phyloP scores from a whole-genome alignment of 2,113 vertebrate genomes.

The Tauraco erythrolophus region DNA sequence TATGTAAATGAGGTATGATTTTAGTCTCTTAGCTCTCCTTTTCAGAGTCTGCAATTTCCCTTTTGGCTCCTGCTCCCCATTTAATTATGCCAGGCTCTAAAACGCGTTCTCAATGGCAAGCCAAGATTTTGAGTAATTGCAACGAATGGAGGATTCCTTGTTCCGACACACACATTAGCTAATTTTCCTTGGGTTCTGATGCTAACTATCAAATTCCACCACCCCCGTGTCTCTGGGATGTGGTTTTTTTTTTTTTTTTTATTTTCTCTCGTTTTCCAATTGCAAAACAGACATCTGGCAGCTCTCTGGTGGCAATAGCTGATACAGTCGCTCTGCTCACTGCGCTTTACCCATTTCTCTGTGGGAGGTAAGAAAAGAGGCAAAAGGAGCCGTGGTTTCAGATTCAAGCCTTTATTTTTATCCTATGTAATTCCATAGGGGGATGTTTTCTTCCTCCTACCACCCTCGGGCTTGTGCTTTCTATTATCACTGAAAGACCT shows the following conservation, averaged over 20 bases:
- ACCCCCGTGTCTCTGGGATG: neutral
- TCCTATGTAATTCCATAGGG: neutral
- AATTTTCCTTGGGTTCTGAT: conserved; percentile 59
- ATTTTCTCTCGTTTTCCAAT: conserved; percentile 27
- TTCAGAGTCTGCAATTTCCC: conserved; percentile 2
- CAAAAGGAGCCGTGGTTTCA: neutral
- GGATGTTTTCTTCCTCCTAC: neutral
- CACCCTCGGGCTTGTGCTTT: neutral
- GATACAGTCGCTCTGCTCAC: neutral
- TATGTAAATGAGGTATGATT: neutral
- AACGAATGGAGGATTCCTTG: conserved; percentile 43
- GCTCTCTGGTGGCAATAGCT: conserved; percentile 37
- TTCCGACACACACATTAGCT: conserved; percentile 43
- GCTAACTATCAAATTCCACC: conserved; percentile 52
- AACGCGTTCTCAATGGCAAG: conserved; percentile 4
- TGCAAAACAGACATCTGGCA: conserved; percentile 55
- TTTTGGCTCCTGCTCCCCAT: conserved; percentile 26
- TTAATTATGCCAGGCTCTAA: conserved; percentile 27
- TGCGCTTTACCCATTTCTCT: neutral
- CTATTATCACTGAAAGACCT: neutral
- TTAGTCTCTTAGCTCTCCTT: conserved; percentile 18
- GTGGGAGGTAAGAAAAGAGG: conserved; percentile 25
- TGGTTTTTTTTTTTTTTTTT: neutral
- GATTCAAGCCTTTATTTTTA: conserved; percentile 23
- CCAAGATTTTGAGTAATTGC: conserved; percentile 66